Percentiles rank a stretch among this genome's conserved stretches.
Evolutionary conservation across 2,113 vertebrate species (phyloP).

Genomic region (Haemorhous mexicanus): DNA sequence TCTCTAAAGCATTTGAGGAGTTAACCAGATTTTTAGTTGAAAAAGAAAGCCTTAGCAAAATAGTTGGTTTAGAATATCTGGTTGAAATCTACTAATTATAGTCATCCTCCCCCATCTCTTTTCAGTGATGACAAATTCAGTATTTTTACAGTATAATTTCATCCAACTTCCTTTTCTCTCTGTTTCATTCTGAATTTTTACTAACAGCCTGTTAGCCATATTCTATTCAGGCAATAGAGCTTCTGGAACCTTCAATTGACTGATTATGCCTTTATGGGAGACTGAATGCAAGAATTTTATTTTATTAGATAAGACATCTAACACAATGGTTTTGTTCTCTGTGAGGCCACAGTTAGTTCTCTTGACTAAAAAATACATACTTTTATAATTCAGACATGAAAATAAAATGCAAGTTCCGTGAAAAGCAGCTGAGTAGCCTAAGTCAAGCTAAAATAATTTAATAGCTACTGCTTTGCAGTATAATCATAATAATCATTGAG

Average conservation of each 20-base stretch:
- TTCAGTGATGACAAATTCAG: constrained; percentile 22
- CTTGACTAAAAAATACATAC: not conserved
- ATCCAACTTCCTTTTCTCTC: not conserved
- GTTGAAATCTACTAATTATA: constrained; percentile 47
- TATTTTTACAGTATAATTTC: constrained; percentile 16
- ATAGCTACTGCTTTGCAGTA: not conserved
- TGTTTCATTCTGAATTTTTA: not conserved
- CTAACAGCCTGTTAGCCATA: not conserved
- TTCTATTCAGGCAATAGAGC: not conserved
- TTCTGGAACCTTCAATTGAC: not conserved
- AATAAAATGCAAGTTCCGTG: not conserved
- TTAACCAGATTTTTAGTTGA: not conserved
- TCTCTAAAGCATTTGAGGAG: not conserved
- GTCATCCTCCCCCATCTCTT: not conserved
- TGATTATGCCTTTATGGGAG: not conserved
- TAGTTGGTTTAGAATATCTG: not conserved
- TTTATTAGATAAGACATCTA: not conserved
- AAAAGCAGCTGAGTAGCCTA: not conserved
- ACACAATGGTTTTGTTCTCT: not conserved
- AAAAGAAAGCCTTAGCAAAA: not conserved
- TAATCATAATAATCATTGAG: not conserved
- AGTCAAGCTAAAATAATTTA: not conserved
- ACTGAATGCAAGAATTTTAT: not conserved
- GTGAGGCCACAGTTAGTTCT: not conserved
- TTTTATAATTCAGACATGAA: not conserved